phyloP scores from a whole-genome alignment of 2,888 invertebrate genomes.

The Aquatica leii region DNA sequence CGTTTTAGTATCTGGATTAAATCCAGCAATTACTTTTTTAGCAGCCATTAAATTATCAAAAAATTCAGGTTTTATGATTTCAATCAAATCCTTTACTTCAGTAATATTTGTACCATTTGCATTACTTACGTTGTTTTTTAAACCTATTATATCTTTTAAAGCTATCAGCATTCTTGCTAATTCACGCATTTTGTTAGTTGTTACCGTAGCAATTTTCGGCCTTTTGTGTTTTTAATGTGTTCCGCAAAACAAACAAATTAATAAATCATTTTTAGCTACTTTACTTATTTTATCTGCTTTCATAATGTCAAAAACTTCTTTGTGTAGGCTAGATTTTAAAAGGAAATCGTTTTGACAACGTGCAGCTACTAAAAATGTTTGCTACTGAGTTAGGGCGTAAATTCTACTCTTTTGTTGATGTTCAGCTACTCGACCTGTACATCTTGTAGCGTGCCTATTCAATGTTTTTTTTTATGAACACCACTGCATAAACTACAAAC shows the following conservation, averaged over 20 bases:
- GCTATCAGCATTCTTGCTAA: constrained; percentile 7
- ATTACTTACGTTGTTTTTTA: constrained; percentile 3
- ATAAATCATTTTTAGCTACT: constrained; percentile 20
- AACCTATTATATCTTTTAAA: constrained; percentile 12
- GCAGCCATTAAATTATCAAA: constrained; percentile 17
- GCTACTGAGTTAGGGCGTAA: constrained; percentile 15
- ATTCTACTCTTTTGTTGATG: constrained; percentile 6
- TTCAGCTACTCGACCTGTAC: constrained; percentile 3
- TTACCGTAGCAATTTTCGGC: constrained; percentile 11
- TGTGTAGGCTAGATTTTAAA: constrained; percentile 6
- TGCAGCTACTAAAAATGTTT: constrained; percentile 15
- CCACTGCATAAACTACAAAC: constrained; percentile 8
- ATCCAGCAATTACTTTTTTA: constrained; percentile 19
- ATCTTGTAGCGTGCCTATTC: constrained; percentile 7
- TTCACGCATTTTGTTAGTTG: constrained; percentile 15
- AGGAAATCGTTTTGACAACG: constrained; percentile 20
- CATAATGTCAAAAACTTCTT: constrained; percentile 15
- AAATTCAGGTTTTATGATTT: constrained; percentile 14
- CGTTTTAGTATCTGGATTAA: constrained; percentile 16
- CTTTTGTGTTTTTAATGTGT: constrained; percentile 15
- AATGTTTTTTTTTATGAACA: constrained; percentile 17
- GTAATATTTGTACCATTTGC: background rate
- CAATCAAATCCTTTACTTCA: constrained; percentile 7
- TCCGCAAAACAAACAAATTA: constrained; percentile 22
- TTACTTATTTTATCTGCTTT: constrained; percentile 15